Base-by-base conservation (phyloP, 2,113 vertebrate genomes). In the Gasterosteus aculeatus region DNA sequence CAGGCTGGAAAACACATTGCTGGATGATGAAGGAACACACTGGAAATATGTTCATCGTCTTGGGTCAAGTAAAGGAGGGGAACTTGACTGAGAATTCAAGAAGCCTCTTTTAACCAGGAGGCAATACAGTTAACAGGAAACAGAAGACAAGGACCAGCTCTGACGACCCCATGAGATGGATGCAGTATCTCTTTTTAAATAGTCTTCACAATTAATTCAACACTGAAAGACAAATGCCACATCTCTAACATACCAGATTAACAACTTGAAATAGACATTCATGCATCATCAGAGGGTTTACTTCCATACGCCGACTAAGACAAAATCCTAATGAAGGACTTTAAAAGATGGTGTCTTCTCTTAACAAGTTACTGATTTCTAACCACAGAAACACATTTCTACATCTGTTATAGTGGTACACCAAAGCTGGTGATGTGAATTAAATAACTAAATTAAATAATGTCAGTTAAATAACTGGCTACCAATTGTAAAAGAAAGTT, bases 1-100 rank as follows among this genome's bases (percentile, higher is more conserved):
- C 60, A 62, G 54, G 38, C 22, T 73, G 46, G 68, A 35, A 76
- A 76, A 59, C n/a, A 82, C 38, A 62, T 16, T 51, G 33, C 1
- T 63, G 57, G 14, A 41, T 15, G 46, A 74, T 15, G 46, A 74
- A 73, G 61, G 42, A 72, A 73, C 54, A 69, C 18, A 72, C 49
- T 61, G 65, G 53, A 74, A 82, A 82, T 69, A 67, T 74, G 63
- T 78, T 83, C 63, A 78, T 77, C 80, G 62, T 83, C 75, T 65
- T 14, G 3, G 39, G 44, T 80, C 58, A 46, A 72, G 42, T 2
- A 14, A 49, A 53, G 38, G 67, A 74, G 22, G 49, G 46, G 49
- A 65, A 72, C 39, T 39, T 53, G 19, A 56, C 29, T 16, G 15
- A 59, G 62, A 42, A 60, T 19, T 42, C 38, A 60, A 49, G 29